Percentiles rank a stretch among this genome's conserved stretches.
These are phyloP conservation scores for Apocheima hispidaria DNA, from an alignment of 2,888 invertebrate genomes.

Conservation along the genomic window DNA sequence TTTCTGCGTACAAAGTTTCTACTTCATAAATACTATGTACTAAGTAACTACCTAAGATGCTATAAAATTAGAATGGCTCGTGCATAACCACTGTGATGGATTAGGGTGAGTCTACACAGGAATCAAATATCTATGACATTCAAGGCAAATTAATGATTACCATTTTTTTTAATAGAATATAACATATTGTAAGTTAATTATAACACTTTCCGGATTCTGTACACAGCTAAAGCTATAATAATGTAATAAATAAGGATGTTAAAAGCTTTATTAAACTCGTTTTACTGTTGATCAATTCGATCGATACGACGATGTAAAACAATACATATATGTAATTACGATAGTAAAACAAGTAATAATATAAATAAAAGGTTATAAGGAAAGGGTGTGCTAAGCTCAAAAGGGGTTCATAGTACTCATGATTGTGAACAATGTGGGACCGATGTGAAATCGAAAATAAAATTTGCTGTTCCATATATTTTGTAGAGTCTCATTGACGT, in stretches of 20 bases:
- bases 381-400: too few species aligned
- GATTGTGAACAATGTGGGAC: too few species aligned
- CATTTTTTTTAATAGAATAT: background rate
- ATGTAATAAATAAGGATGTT: background rate
- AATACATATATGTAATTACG: too few species aligned
- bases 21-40: background rate
- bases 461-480: too few species aligned
- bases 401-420: too few species aligned
- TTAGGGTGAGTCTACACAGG: constrained; percentile 17
- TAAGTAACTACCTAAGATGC: constrained; percentile 15
- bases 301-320: too few species aligned
- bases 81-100: constrained; percentile 26
- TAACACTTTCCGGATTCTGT: constrained; percentile 2
- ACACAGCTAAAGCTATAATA: background rate
- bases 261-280: background rate
- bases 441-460: too few species aligned
- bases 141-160: constrained; percentile 12
- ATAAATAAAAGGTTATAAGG: too few species aligned
- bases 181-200: background rate
- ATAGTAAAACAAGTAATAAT: too few species aligned
- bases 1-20: constrained; percentile 8
- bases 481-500: too few species aligned
- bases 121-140: constrained; percentile 1
- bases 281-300: background rate
- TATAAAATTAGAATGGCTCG: constrained; percentile 45